Conservation (phyloP, 2,888 invertebrate species). For the Hoplodrina blanda region DNA sequence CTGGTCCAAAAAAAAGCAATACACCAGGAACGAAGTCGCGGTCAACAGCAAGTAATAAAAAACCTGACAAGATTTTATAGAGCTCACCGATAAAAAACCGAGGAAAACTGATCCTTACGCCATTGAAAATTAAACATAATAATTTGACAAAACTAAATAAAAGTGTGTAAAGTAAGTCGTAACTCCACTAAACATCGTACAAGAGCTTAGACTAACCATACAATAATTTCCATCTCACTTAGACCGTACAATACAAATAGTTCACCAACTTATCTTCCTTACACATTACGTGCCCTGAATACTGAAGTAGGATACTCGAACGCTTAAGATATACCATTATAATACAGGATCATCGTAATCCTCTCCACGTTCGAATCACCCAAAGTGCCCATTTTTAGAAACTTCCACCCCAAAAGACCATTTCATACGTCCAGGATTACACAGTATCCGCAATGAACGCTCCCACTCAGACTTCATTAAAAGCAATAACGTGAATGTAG, state of each 20-base stretch:
- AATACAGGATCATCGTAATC: constrained; percentile 73
- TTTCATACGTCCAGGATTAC: constrained; percentile 66
- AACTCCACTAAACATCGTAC: neutral
- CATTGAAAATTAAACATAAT: neutral
- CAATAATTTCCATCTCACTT: constrained; percentile 54
- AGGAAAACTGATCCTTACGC: rapidly evolving
- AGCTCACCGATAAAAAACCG: too few species aligned
- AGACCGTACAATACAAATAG: constrained; percentile 59
- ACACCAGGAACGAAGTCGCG: too few species aligned
- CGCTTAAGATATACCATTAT: constrained; percentile 69
- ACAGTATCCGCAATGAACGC: constrained; percentile 59
- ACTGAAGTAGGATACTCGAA: constrained; percentile 66
- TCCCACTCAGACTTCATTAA: constrained; percentile 75
- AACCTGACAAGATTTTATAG: too few species aligned
- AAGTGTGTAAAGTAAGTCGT: neutral
- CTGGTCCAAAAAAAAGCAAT: too few species aligned
- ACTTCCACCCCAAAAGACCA: constrained; percentile 61
- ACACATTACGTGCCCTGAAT: constrained; percentile 70
- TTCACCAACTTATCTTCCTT: constrained; percentile 68
- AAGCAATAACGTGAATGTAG: constrained; percentile 73
- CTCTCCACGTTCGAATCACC: constrained; percentile 66
- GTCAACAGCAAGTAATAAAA: too few species aligned
- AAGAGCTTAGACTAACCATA: constrained; percentile 33
- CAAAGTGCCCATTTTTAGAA: constrained; percentile 69
- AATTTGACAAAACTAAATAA: neutral